Percentiles rank a stretch among this genome's conserved stretches.
Conservation (phyloP, 2,797 vertebrate species). For the Lepilemur ruficaudatus region DNA sequence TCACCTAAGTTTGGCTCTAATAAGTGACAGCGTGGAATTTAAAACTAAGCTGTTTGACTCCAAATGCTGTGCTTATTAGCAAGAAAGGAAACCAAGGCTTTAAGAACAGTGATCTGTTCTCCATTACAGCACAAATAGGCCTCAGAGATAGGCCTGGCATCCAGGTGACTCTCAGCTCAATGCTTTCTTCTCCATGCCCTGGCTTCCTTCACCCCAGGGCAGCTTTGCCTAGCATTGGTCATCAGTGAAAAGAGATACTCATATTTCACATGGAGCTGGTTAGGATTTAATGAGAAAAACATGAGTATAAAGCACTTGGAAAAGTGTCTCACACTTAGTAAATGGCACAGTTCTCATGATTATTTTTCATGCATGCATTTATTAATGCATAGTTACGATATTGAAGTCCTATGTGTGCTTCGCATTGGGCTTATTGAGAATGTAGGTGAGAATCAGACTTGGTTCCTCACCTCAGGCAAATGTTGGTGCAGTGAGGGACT, state of each 20-base stretch:
- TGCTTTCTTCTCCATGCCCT: neutral
- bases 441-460: neutral
- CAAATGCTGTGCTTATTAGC: neutral
- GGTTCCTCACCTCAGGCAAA: neutral
- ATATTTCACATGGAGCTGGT: neutral
- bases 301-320: neutral
- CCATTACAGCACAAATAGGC: neutral
- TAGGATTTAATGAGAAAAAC: neutral
- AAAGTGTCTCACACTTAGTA: neutral
- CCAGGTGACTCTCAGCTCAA: neutral
- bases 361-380: neutral
- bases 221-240: neutral
- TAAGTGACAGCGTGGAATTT: neutral
- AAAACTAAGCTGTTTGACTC: neutral
- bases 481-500: neutral
- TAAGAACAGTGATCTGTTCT: neutral
- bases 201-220: neutral
- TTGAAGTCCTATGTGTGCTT: neutral
- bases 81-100: neutral
- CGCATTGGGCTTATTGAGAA: neutral
- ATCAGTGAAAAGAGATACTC: neutral
- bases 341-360: neutral
- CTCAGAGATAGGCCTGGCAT: too few species aligned
- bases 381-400: neutral
- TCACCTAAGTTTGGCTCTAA: neutral